A percentile compares a stretch with the other conserved stretches of the same genome.
Evolutionary conservation across 2,113 vertebrate species (phyloP).

Genomic region (Agelaius phoeniceus): DNA sequence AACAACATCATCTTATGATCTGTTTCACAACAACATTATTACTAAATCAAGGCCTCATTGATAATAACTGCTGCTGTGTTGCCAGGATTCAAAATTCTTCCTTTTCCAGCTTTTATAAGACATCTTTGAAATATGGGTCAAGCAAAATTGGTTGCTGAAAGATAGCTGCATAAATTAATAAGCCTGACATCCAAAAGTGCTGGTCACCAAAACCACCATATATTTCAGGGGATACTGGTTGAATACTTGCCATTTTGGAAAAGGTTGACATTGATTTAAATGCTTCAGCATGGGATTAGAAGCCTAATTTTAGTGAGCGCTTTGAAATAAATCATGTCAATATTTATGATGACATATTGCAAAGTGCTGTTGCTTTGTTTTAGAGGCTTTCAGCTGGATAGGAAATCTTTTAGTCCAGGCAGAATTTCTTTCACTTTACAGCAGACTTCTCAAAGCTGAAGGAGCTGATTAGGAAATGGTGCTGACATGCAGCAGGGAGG

Average conservation of each 20-base stretch:
- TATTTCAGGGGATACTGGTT: neutral
- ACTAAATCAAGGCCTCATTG: slow-evolving; percentile 2
- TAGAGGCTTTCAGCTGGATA: slow-evolving; percentile 4
- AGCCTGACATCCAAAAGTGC: neutral
- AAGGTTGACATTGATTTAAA: slow-evolving; percentile 24
- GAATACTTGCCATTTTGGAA: neutral
- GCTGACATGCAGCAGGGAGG: neutral
- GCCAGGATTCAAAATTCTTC: slow-evolving; percentile 2
- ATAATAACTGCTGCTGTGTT: neutral
- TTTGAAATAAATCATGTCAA: slow-evolving; percentile 25
- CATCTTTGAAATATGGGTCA: slow-evolving; percentile 4
- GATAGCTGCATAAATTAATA: neutral
- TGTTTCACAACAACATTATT: slow-evolving; percentile 36
- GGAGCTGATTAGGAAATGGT: neutral
- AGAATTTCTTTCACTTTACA: neutral
- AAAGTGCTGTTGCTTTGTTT: slow-evolving; percentile 22
- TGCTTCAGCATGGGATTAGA: slow-evolving; percentile 10
- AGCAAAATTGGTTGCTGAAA: slow-evolving; percentile 30
- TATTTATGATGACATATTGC: slow-evolving; percentile 14
- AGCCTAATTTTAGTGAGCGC: slow-evolving; percentile 41
- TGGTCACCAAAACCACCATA: neutral
- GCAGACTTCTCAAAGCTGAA: neutral
- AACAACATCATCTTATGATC: slow-evolving; percentile 9
- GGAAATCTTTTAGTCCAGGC: neutral
- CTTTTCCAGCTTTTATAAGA: neutral